Conservation (phyloP, 2,888 invertebrate genomes). For the Pseudococcus jackbeardsleyi region DNA sequence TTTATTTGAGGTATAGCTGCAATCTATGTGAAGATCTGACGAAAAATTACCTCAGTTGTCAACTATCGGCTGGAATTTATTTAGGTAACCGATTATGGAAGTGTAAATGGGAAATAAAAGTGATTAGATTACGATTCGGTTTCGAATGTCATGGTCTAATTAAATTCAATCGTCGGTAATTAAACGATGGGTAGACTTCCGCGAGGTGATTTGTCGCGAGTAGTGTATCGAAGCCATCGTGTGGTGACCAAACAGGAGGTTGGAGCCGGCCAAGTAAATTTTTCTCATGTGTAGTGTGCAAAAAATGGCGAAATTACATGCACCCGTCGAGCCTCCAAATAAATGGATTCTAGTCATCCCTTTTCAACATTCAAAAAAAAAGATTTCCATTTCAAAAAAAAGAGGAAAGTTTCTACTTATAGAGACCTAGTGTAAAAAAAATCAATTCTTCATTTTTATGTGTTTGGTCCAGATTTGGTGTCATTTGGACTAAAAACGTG, state of each 20-base stretch:
- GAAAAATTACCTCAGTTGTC: background rate
- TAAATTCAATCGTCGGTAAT: slow-evolving; percentile 22
- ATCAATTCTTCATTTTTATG: too few species aligned
- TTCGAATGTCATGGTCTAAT: slow-evolving; percentile 54
- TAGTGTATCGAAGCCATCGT: background rate
- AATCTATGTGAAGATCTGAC: background rate
- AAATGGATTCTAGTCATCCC: too few species aligned
- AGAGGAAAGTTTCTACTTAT: too few species aligned
- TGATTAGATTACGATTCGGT: slow-evolving; percentile 36
- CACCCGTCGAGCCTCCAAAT: too few species aligned
- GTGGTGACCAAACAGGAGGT: background rate
- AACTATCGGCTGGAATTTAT: background rate
- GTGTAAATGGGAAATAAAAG: slow-evolving; percentile 42
- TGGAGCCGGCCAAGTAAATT: too few species aligned
- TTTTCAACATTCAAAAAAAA: too few species aligned
- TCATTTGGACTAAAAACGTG: too few species aligned
- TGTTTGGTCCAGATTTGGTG: too few species aligned
- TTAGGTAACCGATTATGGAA: slow-evolving; percentile 30
- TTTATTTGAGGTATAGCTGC: slow-evolving; percentile 1
- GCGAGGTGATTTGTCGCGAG: slow-evolving; percentile 31
- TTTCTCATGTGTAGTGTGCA: too few species aligned
- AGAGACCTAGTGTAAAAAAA: too few species aligned
- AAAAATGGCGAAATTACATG: too few species aligned
- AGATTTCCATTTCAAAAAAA: too few species aligned
- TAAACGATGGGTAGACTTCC: slow-evolving; percentile 12